phyloP scores from a whole-genome alignment of 2,888 invertebrate species.

The Eilema sororculum region DNA sequence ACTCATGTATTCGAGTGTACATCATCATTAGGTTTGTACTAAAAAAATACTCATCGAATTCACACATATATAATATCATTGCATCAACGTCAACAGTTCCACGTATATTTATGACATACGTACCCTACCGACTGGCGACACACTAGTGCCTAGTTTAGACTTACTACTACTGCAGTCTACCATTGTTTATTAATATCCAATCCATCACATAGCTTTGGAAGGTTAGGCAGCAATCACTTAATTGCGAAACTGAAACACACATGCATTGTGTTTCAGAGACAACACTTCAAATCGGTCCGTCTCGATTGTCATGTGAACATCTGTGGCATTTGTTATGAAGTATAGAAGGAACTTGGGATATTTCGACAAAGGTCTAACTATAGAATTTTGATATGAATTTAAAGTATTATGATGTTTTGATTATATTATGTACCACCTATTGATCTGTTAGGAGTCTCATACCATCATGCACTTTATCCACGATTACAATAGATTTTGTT shows the following conservation, averaged over 20 bases:
- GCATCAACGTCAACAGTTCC: too few species aligned
- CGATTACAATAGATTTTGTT: not conserved
- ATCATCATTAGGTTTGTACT: too few species aligned
- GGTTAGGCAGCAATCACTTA: not conserved
- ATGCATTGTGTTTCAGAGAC: not conserved
- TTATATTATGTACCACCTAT: not conserved
- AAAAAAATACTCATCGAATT: not conserved
- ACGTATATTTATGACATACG: not conserved
- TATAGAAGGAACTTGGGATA: too few species aligned
- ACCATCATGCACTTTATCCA: not conserved
- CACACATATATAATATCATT: too few species aligned
- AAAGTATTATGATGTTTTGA: too few species aligned
- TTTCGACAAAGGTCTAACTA: too few species aligned
- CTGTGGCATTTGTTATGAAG: too few species aligned
- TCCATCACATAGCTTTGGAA: not conserved
- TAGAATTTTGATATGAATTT: too few species aligned
- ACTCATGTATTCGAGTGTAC: too few species aligned
- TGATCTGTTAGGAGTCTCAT: not conserved
- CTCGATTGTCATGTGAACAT: too few species aligned
- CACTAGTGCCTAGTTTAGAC: not conserved
- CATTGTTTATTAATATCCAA: not conserved
- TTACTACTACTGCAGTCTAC: not conserved
- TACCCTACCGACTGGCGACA: not conserved
- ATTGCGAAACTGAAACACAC: not conserved
- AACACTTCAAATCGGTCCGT: not conserved